phyloP scores from a whole-genome alignment of 2,888 invertebrate genomes.

The Fissipunctia ypsillon region DNA sequence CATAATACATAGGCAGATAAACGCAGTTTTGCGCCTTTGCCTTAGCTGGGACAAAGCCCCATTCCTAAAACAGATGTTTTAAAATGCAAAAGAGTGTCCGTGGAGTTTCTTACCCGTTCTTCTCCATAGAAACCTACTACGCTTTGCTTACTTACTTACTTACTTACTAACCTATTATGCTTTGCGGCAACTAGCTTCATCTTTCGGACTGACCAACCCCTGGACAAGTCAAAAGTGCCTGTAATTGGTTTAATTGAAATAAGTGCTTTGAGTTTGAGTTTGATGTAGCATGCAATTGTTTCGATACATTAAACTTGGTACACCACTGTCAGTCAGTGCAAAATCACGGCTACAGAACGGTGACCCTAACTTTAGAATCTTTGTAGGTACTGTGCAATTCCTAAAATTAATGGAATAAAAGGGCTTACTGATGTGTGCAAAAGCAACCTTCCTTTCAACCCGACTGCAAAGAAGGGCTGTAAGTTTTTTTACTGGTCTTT shows the following conservation, averaged over 20 bases:
- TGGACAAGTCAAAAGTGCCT: not conserved
- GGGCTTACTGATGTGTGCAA: conserved; percentile 15
- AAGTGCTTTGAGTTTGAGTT: too few species aligned
- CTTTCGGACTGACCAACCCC: not conserved
- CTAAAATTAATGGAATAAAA: conserved; percentile 16
- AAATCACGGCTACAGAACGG: conserved; percentile 4
- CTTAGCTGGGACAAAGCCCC: not conserved
- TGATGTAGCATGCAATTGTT: too few species aligned
- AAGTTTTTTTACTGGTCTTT: conserved; percentile 20
- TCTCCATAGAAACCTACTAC: not conserved
- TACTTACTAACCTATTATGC: not conserved
- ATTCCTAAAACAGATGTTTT: not conserved
- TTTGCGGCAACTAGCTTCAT: not conserved
- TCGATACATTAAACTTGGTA: too few species aligned
- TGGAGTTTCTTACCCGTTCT: not conserved
- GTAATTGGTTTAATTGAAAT: not conserved
- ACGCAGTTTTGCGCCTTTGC: not conserved
- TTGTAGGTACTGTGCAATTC: not conserved
- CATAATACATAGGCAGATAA: not conserved
- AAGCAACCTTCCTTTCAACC: conserved; percentile 5
- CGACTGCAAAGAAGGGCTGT: not conserved
- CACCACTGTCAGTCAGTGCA: not conserved
- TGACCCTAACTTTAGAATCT: not conserved
- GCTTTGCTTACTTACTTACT: too few species aligned
- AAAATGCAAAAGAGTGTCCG: not conserved